A percentile compares a stretch with the other conserved stretches of the same genome.
These are phyloP conservation scores for Cherax destructor DNA, from an alignment of 1,140 invertebrate genomes.

Conservation along the genomic window DNA sequence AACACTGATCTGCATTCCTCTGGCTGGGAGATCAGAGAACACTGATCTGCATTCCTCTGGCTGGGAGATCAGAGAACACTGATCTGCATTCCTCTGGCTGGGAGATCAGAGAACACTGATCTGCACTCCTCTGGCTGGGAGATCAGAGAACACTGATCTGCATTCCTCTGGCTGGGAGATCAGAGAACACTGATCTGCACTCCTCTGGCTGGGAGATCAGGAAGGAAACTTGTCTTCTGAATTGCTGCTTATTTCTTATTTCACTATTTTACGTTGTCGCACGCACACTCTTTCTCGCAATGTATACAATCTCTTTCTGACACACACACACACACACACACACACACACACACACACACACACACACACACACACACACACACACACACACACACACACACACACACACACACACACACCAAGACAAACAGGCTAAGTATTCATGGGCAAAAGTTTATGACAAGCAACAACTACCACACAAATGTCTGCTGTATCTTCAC, in stretches of 20 bases:
- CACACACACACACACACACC: no score
- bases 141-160: no score
- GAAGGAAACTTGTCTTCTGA: no score
- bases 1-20: no score
- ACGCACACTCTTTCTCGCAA: background rate
- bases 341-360: constrained; percentile 25
- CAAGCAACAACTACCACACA: background rate
- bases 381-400: constrained; percentile 38
- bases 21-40: background rate
- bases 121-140: background rate
- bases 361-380: constrained; percentile 16
- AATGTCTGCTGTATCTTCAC: no score
- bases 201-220: background rate
- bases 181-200: no score
- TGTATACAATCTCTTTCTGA: background rate
- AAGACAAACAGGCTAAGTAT: no score
- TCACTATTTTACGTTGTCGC: no score
- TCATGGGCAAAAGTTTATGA: background rate
- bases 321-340: constrained; percentile 6
- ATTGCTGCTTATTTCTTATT: no score
- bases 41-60: no score
- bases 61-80: background rate
- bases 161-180: background rate
- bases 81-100: background rate
- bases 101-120: no score